Evolutionary conservation across 2,113 vertebrate species (phyloP).

Genomic region (Gavia stellata): DNA sequence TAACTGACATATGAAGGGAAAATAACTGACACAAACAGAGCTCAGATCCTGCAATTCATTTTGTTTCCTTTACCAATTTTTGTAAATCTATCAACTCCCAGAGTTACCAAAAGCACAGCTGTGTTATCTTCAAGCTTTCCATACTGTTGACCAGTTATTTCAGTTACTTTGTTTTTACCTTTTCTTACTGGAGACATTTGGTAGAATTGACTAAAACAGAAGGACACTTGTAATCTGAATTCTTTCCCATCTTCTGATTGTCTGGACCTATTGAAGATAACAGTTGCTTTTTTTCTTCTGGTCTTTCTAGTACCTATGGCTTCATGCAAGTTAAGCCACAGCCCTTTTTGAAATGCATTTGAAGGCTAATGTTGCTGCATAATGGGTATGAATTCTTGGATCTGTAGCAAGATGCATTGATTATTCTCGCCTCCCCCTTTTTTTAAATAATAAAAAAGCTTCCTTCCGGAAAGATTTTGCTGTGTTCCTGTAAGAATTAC

Average conservation of each 20-base stretch:
- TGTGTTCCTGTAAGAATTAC: neutral
- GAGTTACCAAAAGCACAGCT: neutral
- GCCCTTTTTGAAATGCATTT: neutral
- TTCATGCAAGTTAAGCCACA: neutral
- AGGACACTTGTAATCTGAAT: neutral
- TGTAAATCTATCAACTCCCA: neutral
- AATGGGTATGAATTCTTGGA: neutral
- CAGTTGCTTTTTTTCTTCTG: neutral
- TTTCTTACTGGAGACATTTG: neutral
- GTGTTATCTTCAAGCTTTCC: neutral
- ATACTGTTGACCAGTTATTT: neutral
- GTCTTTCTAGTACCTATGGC: neutral
- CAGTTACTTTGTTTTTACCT: neutral
- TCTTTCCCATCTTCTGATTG: neutral
- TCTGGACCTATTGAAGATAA: neutral
- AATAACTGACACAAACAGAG: neutral
- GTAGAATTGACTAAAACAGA: neutral
- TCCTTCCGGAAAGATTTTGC: neutral
- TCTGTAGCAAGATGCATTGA: neutral
- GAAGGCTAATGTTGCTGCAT: neutral
- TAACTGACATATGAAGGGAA: neutral
- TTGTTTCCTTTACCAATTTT: neutral
- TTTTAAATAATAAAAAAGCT: neutral
- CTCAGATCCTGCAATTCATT: neutral
- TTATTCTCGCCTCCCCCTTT: fast-evolving